Evolutionary conservation across 1,140 invertebrate species (phyloP).

Genomic region (Anastatus disparis): DNA sequence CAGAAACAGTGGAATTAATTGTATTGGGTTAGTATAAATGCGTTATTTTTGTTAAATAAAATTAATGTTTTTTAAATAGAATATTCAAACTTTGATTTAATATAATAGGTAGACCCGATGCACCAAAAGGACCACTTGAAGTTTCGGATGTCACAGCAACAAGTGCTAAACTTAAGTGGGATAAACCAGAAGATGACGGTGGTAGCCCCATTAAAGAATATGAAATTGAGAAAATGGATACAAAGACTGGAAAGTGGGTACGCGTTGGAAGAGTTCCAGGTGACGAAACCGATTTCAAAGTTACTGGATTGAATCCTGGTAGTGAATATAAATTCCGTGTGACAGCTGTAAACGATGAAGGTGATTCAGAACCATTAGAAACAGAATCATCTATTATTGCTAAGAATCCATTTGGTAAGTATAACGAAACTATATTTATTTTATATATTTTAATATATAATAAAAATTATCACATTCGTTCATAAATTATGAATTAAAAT

Average conservation of each 20-base stretch:
- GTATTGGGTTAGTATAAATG: conserved; percentile 78
- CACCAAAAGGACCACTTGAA: conserved; percentile 90
- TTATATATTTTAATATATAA: too few species aligned
- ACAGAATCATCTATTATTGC: conserved; percentile 86
- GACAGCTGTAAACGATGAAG: conserved; percentile 94
- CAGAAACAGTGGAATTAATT: conserved; percentile 89
- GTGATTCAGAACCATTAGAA: conserved; percentile 92
- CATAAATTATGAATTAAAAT: background rate
- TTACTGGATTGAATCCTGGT: conserved; percentile 90
- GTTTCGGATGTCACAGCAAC: conserved; percentile 88
- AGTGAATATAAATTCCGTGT: conserved; percentile 97
- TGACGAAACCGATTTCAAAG: conserved; percentile 82
- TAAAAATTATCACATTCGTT: too few species aligned
- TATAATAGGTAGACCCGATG: conserved; percentile 74
- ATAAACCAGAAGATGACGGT: conserved; percentile 93
- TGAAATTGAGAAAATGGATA: conserved; percentile 93
- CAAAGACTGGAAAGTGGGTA: conserved; percentile 89
- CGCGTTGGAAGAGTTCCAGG: conserved; percentile 83
- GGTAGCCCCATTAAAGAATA: conserved; percentile 94
- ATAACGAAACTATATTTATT: background rate
- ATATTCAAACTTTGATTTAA: conserved; percentile 30
- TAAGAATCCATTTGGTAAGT: conserved; percentile 95
- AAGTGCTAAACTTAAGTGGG: conserved; percentile 88
- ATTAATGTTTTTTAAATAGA: background rate
- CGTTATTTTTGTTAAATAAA: background rate